phyloP scores from a whole-genome alignment of 2,888 invertebrate genomes.

The Galerucella nymphaeae region DNA sequence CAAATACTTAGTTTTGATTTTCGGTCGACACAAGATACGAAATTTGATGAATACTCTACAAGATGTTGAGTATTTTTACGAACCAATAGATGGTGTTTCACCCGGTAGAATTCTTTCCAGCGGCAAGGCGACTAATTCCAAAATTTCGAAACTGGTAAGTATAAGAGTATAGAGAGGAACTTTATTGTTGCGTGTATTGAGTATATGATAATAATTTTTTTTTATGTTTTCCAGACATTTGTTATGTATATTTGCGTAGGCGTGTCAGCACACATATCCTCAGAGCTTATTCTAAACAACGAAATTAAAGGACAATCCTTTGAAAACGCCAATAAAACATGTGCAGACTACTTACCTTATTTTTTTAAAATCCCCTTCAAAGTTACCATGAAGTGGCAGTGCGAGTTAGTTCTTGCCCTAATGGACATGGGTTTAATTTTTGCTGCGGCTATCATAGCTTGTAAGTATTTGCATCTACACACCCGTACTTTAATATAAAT shows the following conservation, averaged over 20 bases:
- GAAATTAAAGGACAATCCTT: slow-evolving; percentile 39
- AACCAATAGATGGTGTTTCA: slow-evolving; percentile 10
- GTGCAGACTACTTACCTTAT: slow-evolving; percentile 44
- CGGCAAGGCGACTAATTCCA: slow-evolving; percentile 17
- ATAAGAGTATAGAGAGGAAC: background rate
- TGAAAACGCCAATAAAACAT: slow-evolving; percentile 40
- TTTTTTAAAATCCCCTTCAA: slow-evolving; percentile 45
- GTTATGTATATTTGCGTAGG: slow-evolving; percentile 44
- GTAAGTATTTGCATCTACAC: too few relatives aligned
- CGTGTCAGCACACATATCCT: slow-evolving; percentile 43
- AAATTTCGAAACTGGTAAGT: slow-evolving; percentile 30
- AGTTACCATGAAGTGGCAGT: slow-evolving; percentile 36
- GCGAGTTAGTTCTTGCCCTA: slow-evolving; percentile 41
- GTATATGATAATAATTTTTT: background rate
- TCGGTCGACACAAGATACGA: slow-evolving; percentile 20
- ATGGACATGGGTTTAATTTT: slow-evolving; percentile 45
- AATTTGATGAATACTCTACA: slow-evolving; percentile 28
- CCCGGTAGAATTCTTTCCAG: slow-evolving; percentile 21
- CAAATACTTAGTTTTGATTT: slow-evolving; percentile 46
- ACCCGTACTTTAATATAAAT: too few relatives aligned
- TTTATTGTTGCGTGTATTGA: too few relatives aligned
- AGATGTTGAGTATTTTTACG: slow-evolving; percentile 26
- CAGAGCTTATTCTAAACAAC: slow-evolving; percentile 38
- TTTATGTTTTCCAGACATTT: slow-evolving; percentile 36
- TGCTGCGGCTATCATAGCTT: slow-evolving; percentile 46